phyloP scores from a whole-genome alignment of 2,797 vertebrate genomes.

The Loris lydekkerianus region DNA sequence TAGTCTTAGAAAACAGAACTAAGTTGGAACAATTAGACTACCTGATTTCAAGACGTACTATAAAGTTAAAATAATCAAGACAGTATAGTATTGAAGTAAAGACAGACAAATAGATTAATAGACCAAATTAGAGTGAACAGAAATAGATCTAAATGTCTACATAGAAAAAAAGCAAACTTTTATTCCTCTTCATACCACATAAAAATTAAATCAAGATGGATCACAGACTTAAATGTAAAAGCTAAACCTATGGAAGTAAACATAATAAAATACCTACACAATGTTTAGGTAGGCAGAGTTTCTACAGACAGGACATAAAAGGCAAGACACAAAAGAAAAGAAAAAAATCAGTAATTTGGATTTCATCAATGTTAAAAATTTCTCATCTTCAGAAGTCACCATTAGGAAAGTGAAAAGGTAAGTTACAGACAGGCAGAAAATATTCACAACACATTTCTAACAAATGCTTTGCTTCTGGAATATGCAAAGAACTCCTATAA shows the following conservation, averaged over 20 bases:
- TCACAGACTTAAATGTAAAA: constrained; percentile 7
- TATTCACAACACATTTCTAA: background rate
- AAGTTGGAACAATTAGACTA: background rate
- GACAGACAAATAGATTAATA: background rate
- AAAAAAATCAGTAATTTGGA: constrained; percentile 39
- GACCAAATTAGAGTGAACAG: background rate
- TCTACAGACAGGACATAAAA: constrained; percentile 27
- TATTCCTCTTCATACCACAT: background rate
- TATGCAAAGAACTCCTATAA: background rate
- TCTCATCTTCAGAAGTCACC: constrained; percentile 12
- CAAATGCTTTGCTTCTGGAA: constrained; percentile 9
- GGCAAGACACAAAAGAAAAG: background rate
- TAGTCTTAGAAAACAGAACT: constrained; percentile 17
- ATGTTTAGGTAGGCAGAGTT: background rate
- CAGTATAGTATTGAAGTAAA: background rate
- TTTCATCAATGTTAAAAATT: constrained; percentile 29
- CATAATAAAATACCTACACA: constrained; percentile 3
- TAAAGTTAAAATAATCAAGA: constrained; percentile 49
- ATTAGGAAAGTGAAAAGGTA: constrained; percentile 23
- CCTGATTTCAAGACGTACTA: constrained; percentile 11
- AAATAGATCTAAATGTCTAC: background rate
- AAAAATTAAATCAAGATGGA: constrained; percentile 29
- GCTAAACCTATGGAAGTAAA: background rate
- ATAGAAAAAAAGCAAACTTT: constrained; percentile 1
- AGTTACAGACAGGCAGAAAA: background rate